phyloP scores from a whole-genome alignment of 2,888 invertebrate species.

The Petrolisthes manimaculis region DNA sequence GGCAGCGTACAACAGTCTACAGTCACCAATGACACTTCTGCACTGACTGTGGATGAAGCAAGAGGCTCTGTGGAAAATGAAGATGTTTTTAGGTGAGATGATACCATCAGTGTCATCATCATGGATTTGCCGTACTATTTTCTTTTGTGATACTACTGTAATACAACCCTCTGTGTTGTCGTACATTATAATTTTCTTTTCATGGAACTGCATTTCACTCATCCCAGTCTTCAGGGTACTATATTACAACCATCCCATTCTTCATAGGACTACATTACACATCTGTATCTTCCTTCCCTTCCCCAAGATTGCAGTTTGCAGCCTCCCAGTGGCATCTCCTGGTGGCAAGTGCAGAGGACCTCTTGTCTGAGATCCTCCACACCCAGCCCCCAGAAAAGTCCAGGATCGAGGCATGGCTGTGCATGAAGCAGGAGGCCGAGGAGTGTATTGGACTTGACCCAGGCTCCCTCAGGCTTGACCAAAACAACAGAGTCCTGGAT shows the following conservation, averaged over 20 bases:
- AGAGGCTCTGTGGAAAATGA: slow-evolving; percentile 55
- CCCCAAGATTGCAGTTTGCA: slow-evolving; percentile 79
- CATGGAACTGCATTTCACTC: too few relatives aligned
- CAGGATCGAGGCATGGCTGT: slow-evolving; percentile 86
- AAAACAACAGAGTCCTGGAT: slow-evolving; percentile 46
- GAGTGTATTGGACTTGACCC: slow-evolving; percentile 79
- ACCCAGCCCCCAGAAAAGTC: slow-evolving; percentile 80
- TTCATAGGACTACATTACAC: not conserved
- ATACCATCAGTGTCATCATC: too few relatives aligned
- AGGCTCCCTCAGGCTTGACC: slow-evolving; percentile 36
- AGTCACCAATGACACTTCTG: slow-evolving; percentile 51
- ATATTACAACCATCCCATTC: not conserved
- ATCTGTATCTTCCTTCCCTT: not conserved
- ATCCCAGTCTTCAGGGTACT: not conserved
- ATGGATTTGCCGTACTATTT: too few relatives aligned
- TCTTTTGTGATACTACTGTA: too few relatives aligned
- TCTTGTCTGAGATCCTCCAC: slow-evolving; percentile 82
- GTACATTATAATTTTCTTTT: too few relatives aligned
- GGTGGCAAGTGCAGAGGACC: slow-evolving; percentile 85
- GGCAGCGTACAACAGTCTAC: slow-evolving; percentile 30
- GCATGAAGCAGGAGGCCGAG: slow-evolving; percentile 87
- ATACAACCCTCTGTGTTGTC: too few relatives aligned
- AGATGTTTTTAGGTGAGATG: slow-evolving; percentile 65
- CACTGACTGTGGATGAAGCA: slow-evolving; percentile 24
- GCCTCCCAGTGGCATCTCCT: slow-evolving; percentile 85